Evolutionary conservation across 53 echinoderm and acorn worm genomes (phyloP), one percentile per base, ranked within the genome.

Genomic region (Echinarachnius parma): DNA sequence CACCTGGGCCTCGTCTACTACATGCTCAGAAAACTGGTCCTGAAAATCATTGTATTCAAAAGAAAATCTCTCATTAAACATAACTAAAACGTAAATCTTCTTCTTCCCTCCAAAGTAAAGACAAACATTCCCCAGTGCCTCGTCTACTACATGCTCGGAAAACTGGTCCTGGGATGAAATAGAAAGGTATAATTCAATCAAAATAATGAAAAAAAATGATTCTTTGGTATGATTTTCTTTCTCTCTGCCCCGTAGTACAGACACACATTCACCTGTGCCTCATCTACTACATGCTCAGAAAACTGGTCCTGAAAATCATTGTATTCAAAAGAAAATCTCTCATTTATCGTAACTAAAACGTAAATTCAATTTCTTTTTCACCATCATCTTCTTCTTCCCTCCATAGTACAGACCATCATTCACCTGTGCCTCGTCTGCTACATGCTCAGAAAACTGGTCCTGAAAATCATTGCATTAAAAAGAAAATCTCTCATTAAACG

Each of bases 11-110:
- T 80, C 75, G 14, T 90, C 79, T 21, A 74, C 39, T 2, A 94
- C 78, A 78, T 94, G 95, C 31, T 94, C 95, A 37, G 81, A 76
- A 56, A 94, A 81, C 70, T 94, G 95, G 37, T 84, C 81, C 92
- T 92, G 57, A 37, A 37, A 50, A 50, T n/a, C n/a, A n/a, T n/a
- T n/a, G n/a, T n/a, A n/a, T n/a, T n/a, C n/a, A n/a, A n/a, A n/a
- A n/a, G n/a, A n/a, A n/a, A n/a, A n/a, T 0, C 16, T 44, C 16
- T 44, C 45, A 44, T 44, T 44, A 44, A 44, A 44, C 16, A 44
- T 13, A 44, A 44, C 45, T 16, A 10, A 44, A 44, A 10, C 1
- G 16, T n/a, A n/a, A n/a, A n/a, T 78, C 32, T 75, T 78, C 35
- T 84, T 57, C 28, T 84, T 70, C 11, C 72, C 63, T 30, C 95